phyloP scores from a whole-genome alignment of 2,113 vertebrate species.

The Brachypteracias leptosomus region DNA sequence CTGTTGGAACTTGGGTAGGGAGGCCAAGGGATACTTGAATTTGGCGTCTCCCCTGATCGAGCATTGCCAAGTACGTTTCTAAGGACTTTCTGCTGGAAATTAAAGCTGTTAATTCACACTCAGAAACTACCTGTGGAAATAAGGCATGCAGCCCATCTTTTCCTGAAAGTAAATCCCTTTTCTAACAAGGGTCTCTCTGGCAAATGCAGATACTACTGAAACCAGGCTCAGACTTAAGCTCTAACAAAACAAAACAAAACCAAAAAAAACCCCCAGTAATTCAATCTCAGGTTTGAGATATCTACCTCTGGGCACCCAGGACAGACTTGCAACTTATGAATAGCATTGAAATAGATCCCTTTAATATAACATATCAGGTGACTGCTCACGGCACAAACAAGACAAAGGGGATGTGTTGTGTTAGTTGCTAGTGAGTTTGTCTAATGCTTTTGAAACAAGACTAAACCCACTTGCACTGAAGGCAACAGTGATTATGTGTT shows the following conservation, averaged over 20 bases:
- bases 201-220: neutral
- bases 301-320: neutral
- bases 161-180: neutral
- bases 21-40: neutral
- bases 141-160: neutral
- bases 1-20: neutral
- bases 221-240: neutral
- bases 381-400: neutral
- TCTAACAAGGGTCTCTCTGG: neutral
- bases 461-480: neutral
- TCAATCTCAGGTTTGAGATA: neutral
- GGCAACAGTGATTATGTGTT: slow-evolving; percentile 4
- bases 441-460: neutral
- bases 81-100: neutral
- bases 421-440: neutral
- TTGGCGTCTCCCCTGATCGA: neutral
- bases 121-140: neutral
- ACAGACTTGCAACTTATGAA: neutral
- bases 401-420: neutral
- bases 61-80: neutral
- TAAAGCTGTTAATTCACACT: neutral
- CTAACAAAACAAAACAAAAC: neutral
- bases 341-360: neutral
- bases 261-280: neutral
- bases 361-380: neutral